phyloP scores from a whole-genome alignment of 2,797 vertebrate genomes.

The Takifugu ocellatus region DNA sequence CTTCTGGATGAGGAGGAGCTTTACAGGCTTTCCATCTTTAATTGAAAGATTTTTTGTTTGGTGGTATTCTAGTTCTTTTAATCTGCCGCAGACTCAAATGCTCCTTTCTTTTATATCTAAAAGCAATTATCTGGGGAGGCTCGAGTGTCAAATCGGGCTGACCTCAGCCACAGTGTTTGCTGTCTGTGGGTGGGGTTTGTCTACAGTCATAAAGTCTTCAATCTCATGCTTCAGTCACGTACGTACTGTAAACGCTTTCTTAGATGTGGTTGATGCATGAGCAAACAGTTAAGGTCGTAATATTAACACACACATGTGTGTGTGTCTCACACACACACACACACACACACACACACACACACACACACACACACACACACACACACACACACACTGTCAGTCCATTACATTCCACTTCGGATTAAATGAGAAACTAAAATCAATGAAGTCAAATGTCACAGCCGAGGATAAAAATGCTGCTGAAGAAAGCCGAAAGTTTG shows the following conservation, averaged over 20 bases:
- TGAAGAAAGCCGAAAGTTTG: slow-evolving; percentile 17
- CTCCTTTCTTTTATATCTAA: slow-evolving; percentile 39
- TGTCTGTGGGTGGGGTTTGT: slow-evolving; percentile 66
- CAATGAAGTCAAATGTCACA: background rate
- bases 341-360: slow-evolving; percentile 44
- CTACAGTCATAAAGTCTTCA: slow-evolving; percentile 29
- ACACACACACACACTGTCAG: slow-evolving; percentile 2
- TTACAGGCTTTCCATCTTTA: slow-evolving; percentile 19
- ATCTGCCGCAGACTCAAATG: slow-evolving; percentile 25
- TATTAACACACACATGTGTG: slow-evolving; percentile 47
- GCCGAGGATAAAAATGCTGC: slow-evolving; percentile 2
- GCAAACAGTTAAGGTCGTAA: slow-evolving; percentile 5
- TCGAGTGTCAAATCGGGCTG: slow-evolving; percentile 34
- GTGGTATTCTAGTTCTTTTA: slow-evolving; percentile 37
- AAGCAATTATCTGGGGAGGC: slow-evolving; percentile 47
- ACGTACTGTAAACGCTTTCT: slow-evolving; percentile 23
- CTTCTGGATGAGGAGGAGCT: slow-evolving; percentile 33
- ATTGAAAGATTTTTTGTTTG: slow-evolving; percentile 10
- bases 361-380: slow-evolving; percentile 44
- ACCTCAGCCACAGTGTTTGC: slow-evolving; percentile 37
- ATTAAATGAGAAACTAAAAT: too few relatives aligned
- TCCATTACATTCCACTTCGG: too few relatives aligned
- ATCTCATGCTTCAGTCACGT: slow-evolving; percentile 51
- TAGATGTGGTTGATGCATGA: slow-evolving; percentile 18
- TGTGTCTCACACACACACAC: slow-evolving; percentile 35